Evolutionary conservation across 2,888 invertebrate species (phyloP), one percentile per base, ranked within the genome.

Genomic region (Merodon equestris): DNA sequence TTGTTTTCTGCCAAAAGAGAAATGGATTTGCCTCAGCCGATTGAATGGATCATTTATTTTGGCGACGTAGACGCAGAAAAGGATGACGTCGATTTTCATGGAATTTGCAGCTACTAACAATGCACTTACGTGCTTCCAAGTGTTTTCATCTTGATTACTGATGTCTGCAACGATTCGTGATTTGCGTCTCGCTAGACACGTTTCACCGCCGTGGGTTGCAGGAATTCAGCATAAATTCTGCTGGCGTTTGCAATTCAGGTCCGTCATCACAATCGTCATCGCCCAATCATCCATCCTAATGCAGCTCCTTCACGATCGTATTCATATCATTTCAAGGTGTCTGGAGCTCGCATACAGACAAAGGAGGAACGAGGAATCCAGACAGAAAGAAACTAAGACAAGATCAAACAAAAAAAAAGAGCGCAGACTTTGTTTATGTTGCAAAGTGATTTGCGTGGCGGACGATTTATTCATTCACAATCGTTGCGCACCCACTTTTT

Each of bases 381-480:
- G 27, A 27, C 27, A 27, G 27, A 27, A 27, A 27, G 7, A 27
- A 4, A n/a, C n/a, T n/a, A n/a, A 7, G 7, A 27, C 27, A 27
- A 27, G 7, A 27, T 27, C 48, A 56, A 44, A 18, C 51, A 44
- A 45, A 70, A 50, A 7, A 7, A 27, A 50, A 7, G 27, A 27
- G 27, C 27, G 17, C 38, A 27, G 70, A 56, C 57, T 61, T 73
- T 75, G 75, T 70, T 75, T 81, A 67, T 76, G 71, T 66, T 71
- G 61, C 71, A 61, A 76, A 72, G 66, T 67, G 66, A 77, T 77
- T 77, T 77, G 72, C 76, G 56, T 77, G 72, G 76, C 67, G 67
- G 72, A 77, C 76, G 72, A 77, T 72, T 77, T 72, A 77, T 77
- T 67, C 72, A 67, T 77, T 72, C 76, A 72, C 51, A 72, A 64